Conservation (phyloP, 2,113 vertebrate genomes). For the Mustelus asterias region DNA sequence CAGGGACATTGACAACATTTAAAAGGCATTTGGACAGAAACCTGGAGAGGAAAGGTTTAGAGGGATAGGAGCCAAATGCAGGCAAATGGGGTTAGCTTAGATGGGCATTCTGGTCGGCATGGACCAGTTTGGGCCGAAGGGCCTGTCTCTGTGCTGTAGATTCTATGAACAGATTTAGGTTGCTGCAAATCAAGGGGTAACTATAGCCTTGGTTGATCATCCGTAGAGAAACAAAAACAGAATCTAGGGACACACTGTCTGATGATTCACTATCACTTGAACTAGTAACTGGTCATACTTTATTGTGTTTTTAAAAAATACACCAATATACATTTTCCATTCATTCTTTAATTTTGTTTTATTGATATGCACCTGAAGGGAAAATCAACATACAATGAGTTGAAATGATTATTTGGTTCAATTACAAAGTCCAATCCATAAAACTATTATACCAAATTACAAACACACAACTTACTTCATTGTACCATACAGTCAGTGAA, state of each 20-base stretch:
- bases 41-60: too few relatives aligned
- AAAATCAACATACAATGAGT: constrained; percentile 29
- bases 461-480: constrained; percentile 28
- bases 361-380: constrained; percentile 32
- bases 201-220: not conserved
- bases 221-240: not conserved
- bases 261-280: not conserved
- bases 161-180: not conserved
- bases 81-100: too few relatives aligned
- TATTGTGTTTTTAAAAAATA: not conserved
- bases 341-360: constrained; percentile 31
- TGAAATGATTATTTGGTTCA: constrained; percentile 35
- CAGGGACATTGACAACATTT: too few relatives aligned
- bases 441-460: constrained; percentile 33
- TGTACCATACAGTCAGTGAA: constrained; percentile 46
- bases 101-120: too few relatives aligned
- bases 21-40: too few relatives aligned
- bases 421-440: constrained; percentile 36
- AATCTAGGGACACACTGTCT: not conserved
- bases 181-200: not conserved
- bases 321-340: constrained; percentile 1
- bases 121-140: too few relatives aligned
- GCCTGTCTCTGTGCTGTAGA: too few relatives aligned
- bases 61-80: too few relatives aligned
- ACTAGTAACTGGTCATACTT: not conserved